Percentiles rank a stretch among this genome's conserved stretches.
These are phyloP conservation scores for Arremon brunneinucha DNA, from an alignment of 2,797 vertebrate species.

Conservation along the genomic window DNA sequence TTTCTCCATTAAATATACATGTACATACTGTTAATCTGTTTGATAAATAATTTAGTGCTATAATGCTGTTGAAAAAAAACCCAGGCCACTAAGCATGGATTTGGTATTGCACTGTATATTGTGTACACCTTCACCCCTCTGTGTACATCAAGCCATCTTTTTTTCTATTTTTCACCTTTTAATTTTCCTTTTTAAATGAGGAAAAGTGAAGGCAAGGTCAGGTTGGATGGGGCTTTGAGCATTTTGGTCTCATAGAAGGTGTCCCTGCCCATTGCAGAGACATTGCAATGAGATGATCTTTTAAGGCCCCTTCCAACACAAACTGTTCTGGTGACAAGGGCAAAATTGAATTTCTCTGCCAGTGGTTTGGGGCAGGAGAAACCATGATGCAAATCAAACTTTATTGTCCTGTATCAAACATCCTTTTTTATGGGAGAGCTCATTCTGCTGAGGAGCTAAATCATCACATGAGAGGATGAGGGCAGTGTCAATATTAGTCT, in stretches of 20 bases:
- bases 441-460: neutral
- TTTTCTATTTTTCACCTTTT: neutral
- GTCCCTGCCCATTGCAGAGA: neutral
- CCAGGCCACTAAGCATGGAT: neutral
- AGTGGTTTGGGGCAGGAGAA: neutral
- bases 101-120: neutral
- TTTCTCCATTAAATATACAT: conserved; percentile 67
- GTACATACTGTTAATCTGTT: neutral
- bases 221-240: neutral
- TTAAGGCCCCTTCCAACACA: neutral
- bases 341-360: neutral
- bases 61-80: neutral
- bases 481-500: neutral
- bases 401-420: neutral
- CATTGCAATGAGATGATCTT: neutral
- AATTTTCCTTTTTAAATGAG: neutral
- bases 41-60: conserved; percentile 66
- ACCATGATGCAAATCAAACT: neutral
- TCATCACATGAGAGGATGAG: neutral
- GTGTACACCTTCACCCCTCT: neutral
- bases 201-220: neutral
- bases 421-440: neutral
- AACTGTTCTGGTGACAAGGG: neutral
- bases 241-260: neutral
- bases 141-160: neutral